Conservation (phyloP, 2,113 vertebrate species). For the human region DNA sequence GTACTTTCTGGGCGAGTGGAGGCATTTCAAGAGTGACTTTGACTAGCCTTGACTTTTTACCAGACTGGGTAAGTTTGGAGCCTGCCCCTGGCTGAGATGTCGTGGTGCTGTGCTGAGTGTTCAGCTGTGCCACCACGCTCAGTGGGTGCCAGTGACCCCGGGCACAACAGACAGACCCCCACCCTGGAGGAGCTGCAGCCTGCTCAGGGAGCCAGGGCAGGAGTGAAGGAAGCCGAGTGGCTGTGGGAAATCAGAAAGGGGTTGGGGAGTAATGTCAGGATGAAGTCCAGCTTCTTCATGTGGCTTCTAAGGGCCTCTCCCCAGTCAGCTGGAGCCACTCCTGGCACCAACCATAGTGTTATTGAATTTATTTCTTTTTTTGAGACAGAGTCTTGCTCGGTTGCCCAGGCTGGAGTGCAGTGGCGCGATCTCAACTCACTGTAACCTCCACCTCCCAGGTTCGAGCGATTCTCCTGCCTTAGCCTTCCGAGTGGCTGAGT, state of each 20-base stretch:
- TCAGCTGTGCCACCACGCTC: background rate
- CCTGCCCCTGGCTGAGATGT: background rate
- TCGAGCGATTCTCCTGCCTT: background rate
- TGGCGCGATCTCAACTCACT: background rate
- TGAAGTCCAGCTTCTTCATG: background rate
- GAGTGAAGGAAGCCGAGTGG: background rate
- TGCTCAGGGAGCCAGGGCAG: background rate
- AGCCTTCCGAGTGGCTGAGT: background rate
- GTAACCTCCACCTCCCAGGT: background rate
- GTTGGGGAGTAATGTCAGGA: background rate
- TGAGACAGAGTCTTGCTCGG: background rate
- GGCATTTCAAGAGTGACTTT: background rate
- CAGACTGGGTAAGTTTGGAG: background rate
- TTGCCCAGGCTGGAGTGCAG: background rate
- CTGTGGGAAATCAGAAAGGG: background rate
- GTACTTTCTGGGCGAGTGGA: background rate
- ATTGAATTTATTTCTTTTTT: background rate
- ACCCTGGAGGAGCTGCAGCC: background rate
- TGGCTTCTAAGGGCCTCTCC: background rate
- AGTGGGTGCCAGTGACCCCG: background rate
- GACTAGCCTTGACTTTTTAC: background rate
- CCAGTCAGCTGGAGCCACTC: background rate
- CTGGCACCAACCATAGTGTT: no score
- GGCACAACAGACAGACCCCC: no score
- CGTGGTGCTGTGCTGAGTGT: accelerated